Conservation (phyloP, 1,140 invertebrate genomes). For the Drosophila ananassae region DNA sequence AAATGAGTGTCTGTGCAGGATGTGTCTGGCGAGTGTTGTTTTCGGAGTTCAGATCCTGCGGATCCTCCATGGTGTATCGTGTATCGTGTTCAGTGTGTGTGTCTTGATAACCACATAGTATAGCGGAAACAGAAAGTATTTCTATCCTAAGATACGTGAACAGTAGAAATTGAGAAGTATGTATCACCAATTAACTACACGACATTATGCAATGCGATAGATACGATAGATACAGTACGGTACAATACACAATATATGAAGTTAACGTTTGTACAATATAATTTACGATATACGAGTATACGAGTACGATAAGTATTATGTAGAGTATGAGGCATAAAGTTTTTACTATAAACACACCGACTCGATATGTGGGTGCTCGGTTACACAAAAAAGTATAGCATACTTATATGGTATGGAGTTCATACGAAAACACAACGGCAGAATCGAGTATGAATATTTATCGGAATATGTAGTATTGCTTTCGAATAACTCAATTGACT, state of each 20-base stretch:
- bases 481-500: conserved; percentile 37
- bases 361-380: conserved; percentile 26
- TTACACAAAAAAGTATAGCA: conserved; percentile 36
- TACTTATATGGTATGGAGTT: conserved; percentile 23
- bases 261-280: conserved; percentile 51
- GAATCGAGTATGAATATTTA: conserved; percentile 32
- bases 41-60: background rate
- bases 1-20: conserved; percentile 14
- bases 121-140: conserved; percentile 23
- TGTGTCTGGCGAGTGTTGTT: conserved; percentile 9
- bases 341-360: conserved; percentile 13
- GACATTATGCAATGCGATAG: conserved; percentile 27
- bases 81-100: conserved; percentile 17
- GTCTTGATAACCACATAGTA: conserved; percentile 23
- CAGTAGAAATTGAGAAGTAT: conserved; percentile 15
- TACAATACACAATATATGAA: conserved; percentile 43
- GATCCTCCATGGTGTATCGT: conserved; percentile 6
- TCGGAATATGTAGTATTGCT: conserved; percentile 32
- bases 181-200: conserved; percentile 36
- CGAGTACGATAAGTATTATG: background rate
- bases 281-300: conserved; percentile 40
- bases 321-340: conserved; percentile 28
- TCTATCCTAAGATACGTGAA: conserved; percentile 37
- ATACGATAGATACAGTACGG: conserved; percentile 32
- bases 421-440: conserved; percentile 58